These are phyloP conservation scores for Gadopsis bispinosus DNA, from an alignment of 2,797 vertebrate species.

Conservation along the genomic window DNA sequence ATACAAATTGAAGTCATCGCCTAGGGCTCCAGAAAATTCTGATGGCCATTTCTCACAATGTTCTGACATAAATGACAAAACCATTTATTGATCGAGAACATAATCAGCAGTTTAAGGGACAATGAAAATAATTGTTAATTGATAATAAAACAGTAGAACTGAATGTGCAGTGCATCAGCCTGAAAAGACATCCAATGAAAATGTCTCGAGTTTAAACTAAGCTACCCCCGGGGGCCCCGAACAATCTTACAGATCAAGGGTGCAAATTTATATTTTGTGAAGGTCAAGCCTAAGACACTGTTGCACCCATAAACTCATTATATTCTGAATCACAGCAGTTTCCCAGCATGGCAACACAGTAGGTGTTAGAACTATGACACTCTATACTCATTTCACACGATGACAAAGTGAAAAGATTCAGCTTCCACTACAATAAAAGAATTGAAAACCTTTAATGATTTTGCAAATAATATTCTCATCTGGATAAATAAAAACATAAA, in stretches of 20 bases:
- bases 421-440: constrained; percentile 82
- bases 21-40: background rate
- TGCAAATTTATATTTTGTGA: background rate
- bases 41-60: background rate
- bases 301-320: background rate
- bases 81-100: background rate
- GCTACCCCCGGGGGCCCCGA: background rate
- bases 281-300: background rate
- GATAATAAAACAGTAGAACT: background rate
- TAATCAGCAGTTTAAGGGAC: background rate
- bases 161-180: background rate
- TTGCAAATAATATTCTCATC: constrained; percentile 91
- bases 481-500: constrained; percentile 91
- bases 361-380: background rate
- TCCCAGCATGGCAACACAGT: background rate
- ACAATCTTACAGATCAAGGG: background rate
- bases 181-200: background rate
- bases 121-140: background rate
- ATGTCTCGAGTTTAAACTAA: background rate
- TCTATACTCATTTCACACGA: background rate
- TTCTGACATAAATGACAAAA: constrained; percentile 14
- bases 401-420: constrained; percentile 33
- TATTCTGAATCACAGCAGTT: background rate
- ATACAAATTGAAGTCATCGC: background rate
- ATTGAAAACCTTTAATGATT: constrained; percentile 94